Evolutionary conservation across 2,113 vertebrate species (phyloP).

Genomic region (Noctilio leporinus): DNA sequence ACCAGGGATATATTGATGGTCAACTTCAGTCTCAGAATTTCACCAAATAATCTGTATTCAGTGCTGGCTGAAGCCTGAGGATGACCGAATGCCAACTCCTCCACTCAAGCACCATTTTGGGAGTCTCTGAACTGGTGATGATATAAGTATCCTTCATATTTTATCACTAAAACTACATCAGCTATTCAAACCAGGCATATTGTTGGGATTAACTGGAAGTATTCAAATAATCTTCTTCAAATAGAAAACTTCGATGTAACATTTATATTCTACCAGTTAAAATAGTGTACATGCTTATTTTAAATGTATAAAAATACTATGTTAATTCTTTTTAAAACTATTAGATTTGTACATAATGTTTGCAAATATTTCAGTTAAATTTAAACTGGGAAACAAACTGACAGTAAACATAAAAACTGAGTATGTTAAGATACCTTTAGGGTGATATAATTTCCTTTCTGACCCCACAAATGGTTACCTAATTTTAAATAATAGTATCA

Average conservation of each 20-base stretch:
- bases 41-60: not conserved
- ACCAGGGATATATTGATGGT: not conserved
- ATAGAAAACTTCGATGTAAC: not conserved
- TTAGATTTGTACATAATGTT: not conserved
- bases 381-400: not conserved
- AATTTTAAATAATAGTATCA: constrained; percentile 5
- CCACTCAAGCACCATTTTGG: not conserved
- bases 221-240: not conserved
- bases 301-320: not conserved
- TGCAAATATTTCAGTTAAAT: not conserved
- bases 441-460: not conserved
- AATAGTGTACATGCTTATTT: not conserved
- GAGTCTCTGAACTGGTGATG: not conserved
- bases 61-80: not conserved
- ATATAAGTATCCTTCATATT: not conserved
- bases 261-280: not conserved
- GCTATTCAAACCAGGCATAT: not conserved
- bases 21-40: not conserved
- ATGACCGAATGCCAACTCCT: not conserved
- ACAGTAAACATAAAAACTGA: not conserved
- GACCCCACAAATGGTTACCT: not conserved
- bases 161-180: not conserved
- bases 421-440: not conserved
- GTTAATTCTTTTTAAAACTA: not conserved
- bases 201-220: not conserved